Evolutionary conservation across 2,113 vertebrate species (phyloP).

Genomic region (Hypomesus transpacificus): DNA sequence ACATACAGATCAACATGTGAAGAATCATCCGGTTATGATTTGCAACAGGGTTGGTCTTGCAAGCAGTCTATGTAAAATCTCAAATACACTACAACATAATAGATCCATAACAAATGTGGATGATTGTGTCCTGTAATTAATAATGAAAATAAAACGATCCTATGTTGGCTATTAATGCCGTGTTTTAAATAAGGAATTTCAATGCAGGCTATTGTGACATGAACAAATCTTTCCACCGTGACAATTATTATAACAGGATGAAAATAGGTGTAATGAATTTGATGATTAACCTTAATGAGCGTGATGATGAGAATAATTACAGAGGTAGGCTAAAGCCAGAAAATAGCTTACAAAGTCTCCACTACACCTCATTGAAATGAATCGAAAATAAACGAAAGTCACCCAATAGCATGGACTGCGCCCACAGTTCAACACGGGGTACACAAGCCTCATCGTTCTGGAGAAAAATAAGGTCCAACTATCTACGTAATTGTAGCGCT

Average conservation of each 20-base stretch:
- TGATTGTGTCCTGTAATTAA: background rate
- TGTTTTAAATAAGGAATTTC: too few relatives aligned
- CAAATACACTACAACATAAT: background rate
- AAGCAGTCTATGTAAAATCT: too few relatives aligned
- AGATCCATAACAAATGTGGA: background rate
- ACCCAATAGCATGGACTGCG: slow-evolving; percentile 10
- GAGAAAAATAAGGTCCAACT: slow-evolving; percentile 36
- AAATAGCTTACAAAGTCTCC: slow-evolving; percentile 6
- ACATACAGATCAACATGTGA: background rate
- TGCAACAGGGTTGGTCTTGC: too few relatives aligned
- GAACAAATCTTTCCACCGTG: slow-evolving; percentile 9
- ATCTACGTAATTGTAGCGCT: slow-evolving; percentile 10
- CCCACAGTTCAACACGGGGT: slow-evolving; percentile 29
- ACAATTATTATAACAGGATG: slow-evolving; percentile 1
- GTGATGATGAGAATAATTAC: background rate
- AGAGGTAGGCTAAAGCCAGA: background rate
- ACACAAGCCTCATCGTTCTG: slow-evolving; percentile 41
- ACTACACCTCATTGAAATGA: slow-evolving; percentile 1
- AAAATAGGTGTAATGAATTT: slow-evolving; percentile 10
- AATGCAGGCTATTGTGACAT: too few relatives aligned
- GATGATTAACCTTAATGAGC: slow-evolving; percentile 7
- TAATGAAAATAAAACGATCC: background rate
- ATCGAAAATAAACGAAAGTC: slow-evolving; percentile 12
- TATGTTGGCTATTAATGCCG: too few relatives aligned
- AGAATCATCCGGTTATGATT: too few relatives aligned